Conservation (phyloP, 2,888 invertebrate species). For the Dermolepida albohirtum region DNA sequence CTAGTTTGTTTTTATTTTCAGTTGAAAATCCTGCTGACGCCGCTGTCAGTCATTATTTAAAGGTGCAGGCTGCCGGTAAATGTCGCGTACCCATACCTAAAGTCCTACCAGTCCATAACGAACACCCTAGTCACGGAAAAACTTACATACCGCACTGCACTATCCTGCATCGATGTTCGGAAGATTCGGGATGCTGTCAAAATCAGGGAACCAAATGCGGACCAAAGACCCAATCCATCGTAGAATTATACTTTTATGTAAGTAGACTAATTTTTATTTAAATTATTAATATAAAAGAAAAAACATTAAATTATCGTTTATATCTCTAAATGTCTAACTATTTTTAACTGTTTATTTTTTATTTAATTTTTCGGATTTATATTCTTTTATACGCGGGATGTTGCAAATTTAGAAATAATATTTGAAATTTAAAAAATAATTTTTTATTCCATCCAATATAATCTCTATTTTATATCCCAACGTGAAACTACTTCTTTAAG, state of each 20-base stretch:
- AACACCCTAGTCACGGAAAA: slow-evolving; percentile 78
- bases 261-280: slow-evolving; percentile 65
- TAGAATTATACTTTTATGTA: slow-evolving; percentile 85
- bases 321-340: too few species aligned
- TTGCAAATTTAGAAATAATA: too few species aligned
- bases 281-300: neutral
- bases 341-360: too few species aligned
- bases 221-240: slow-evolving; percentile 77
- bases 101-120: slow-evolving; percentile 79
- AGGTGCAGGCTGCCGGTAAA: slow-evolving; percentile 66
- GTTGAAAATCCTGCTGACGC: slow-evolving; percentile 59
- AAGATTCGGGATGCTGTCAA: slow-evolving; percentile 89
- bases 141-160: slow-evolving; percentile 88
- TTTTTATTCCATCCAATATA: too few species aligned
- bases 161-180: slow-evolving; percentile 85
- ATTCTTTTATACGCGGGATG: too few species aligned
- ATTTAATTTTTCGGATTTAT: too few species aligned
- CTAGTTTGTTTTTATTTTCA: slow-evolving; percentile 47
- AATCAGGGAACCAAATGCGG: slow-evolving; percentile 80
- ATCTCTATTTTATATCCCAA: too few species aligned
- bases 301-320: too few species aligned
- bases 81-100: slow-evolving; percentile 80
- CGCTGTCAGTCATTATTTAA: slow-evolving; percentile 58
- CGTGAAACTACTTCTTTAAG: too few species aligned
- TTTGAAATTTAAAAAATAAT: too few species aligned